These are phyloP conservation scores for Polypterus bichir DNA, from an alignment of 2,113 vertebrate genomes.

Conservation along the genomic window DNA sequence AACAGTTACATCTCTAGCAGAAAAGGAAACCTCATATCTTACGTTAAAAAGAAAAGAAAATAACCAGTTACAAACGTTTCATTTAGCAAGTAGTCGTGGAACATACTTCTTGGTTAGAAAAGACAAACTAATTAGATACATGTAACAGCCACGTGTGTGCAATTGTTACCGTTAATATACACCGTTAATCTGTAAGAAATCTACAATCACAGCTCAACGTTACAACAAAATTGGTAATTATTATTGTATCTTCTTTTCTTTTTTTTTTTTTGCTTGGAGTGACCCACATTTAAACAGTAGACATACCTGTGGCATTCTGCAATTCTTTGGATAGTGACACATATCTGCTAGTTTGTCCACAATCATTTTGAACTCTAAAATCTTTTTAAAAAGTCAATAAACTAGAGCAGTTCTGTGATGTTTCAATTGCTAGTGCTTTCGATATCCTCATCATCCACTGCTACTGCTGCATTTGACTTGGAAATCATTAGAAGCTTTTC, in stretches of 20 bases:
- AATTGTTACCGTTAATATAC: constrained; percentile 19
- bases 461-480: constrained; percentile 39
- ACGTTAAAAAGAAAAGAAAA: constrained; percentile 20
- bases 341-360: constrained; percentile 27
- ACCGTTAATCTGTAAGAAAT: constrained; percentile 50
- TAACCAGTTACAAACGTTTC: background rate
- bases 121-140: constrained; percentile 17
- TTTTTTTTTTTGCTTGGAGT: constrained; percentile 34
- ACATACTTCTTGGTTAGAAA: constrained; percentile 9
- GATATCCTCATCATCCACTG: constrained; percentile 40
- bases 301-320: constrained; percentile 28
- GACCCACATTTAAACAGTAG: constrained; percentile 35
- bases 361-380: constrained; percentile 5
- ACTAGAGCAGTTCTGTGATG: background rate
- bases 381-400: too few relatives aligned
- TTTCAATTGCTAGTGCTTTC: constrained; percentile 49
- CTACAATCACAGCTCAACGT: constrained; percentile 48
- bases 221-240: constrained; percentile 24
- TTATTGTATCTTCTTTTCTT: constrained; percentile 2
- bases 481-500: constrained; percentile 71
- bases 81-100: constrained; percentile 20
- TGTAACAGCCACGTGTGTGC: constrained; percentile 5
- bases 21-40: constrained; percentile 18
- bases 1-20: constrained; percentile 17
- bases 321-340: constrained; percentile 54